These are phyloP conservation scores for Amazonetta brasiliensis DNA, from an alignment of 2,797 vertebrate genomes.

Conservation along the genomic window DNA sequence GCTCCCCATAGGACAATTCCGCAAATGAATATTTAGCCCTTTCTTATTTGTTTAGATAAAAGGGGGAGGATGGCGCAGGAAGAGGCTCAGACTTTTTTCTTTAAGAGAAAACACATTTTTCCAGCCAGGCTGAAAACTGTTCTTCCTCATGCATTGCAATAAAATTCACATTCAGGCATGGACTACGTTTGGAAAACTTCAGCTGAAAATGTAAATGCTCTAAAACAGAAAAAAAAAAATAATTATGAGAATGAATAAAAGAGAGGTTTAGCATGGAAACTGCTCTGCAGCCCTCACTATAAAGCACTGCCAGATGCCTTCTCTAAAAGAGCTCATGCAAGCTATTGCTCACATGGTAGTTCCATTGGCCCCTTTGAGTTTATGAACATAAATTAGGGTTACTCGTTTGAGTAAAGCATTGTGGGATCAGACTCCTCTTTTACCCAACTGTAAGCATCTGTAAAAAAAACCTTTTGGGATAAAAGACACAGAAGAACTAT, in stretches of 20 bases:
- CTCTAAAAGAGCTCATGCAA: conserved; percentile 43
- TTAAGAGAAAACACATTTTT: conserved; percentile 30
- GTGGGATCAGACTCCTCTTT: conserved; percentile 33
- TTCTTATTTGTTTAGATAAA: conserved; percentile 20
- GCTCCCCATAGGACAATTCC: neutral
- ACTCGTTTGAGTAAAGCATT: conserved; percentile 10
- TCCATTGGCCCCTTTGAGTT: conserved; percentile 38
- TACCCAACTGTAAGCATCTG: conserved; percentile 54
- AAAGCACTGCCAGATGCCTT: conserved; percentile 61
- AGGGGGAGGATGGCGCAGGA: neutral
- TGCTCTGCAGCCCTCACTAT: conserved; percentile 24
- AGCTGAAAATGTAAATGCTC: neutral
- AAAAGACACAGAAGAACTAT: conserved; percentile 74
- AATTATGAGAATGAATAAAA: conserved; percentile 34
- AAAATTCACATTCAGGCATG: conserved; percentile 34
- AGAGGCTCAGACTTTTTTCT: neutral
- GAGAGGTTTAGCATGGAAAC: conserved; percentile 32
- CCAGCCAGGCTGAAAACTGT: conserved; percentile 9
- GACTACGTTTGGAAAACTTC: conserved; percentile 32
- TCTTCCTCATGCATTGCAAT: conserved; percentile 26
- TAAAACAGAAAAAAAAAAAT: conserved; percentile 2
- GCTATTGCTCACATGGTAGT: neutral
- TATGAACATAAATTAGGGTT: conserved; percentile 33
- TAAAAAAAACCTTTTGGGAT: conserved; percentile 71
- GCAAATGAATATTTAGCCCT: neutral